Conservation (phyloP, 2,797 vertebrate genomes). For the Alosa sapidissima region DNA sequence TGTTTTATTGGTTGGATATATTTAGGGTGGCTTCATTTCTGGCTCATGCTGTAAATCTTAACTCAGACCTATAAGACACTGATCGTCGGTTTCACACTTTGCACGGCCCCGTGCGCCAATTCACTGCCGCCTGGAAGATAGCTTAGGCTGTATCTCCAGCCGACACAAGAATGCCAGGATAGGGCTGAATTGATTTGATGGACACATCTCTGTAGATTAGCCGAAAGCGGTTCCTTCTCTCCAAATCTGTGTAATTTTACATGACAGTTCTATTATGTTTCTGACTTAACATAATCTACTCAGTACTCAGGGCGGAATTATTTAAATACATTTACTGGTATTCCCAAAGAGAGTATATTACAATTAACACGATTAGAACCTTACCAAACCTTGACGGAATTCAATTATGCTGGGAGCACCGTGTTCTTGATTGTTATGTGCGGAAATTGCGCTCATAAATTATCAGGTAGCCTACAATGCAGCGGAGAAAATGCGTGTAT, state of each 20-base stretch:
- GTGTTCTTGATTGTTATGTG: slow-evolving; percentile 72
- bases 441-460: slow-evolving; percentile 88
- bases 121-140: neutral
- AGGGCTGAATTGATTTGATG: slow-evolving; percentile 48
- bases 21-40: neutral
- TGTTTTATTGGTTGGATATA: neutral
- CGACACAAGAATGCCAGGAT: neutral
- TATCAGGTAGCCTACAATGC: slow-evolving; percentile 81
- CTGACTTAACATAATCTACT: slow-evolving; percentile 72
- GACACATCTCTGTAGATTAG: slow-evolving; percentile 54
- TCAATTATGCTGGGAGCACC: slow-evolving; percentile 89
- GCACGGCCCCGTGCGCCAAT: neutral
- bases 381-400: slow-evolving; percentile 88
- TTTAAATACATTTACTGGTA: slow-evolving; percentile 78
- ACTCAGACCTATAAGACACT: neutral
- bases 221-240: slow-evolving; percentile 11
- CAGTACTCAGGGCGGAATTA: slow-evolving; percentile 65
- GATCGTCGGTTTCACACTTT: neutral
- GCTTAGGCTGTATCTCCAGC: neutral
- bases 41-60: neutral
- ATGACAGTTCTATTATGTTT: slow-evolving; percentile 72
- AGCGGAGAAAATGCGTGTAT: slow-evolving; percentile 72
- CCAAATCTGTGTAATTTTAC: slow-evolving; percentile 68
- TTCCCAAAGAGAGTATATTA: slow-evolving; percentile 86
- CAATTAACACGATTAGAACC: slow-evolving; percentile 92